Conservation (phyloP, 2,113 vertebrate genomes). For the Phrynosoma blainvillii region DNA sequence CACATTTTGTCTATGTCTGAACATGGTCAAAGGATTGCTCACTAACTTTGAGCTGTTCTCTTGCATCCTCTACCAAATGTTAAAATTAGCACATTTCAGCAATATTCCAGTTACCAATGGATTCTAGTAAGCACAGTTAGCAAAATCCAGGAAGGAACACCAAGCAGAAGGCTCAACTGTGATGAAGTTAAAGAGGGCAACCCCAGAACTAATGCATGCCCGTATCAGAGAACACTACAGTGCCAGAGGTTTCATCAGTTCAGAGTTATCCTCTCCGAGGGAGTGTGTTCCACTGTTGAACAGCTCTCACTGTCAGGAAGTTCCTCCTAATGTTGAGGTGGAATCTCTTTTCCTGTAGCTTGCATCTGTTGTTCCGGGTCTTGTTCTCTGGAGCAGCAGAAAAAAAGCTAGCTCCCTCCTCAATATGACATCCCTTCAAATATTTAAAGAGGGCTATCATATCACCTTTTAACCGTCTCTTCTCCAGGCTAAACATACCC, state of each 20-base stretch:
- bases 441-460: too few species aligned
- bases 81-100: not conserved
- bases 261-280: not conserved
- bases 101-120: not conserved
- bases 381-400: too few species aligned
- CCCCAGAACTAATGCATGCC: not conserved
- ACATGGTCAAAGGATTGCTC: not conserved
- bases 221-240: not conserved
- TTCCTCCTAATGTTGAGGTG: too few species aligned
- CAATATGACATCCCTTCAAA: too few species aligned
- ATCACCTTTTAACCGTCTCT: too few species aligned
- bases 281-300: too few species aligned
- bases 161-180: not conserved
- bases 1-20: not conserved
- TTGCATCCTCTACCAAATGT: not conserved
- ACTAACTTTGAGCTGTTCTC: not conserved
- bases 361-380: too few species aligned
- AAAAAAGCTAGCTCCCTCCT: too few species aligned
- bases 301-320: too few species aligned
- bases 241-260: not conserved
- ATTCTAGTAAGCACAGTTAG: not conserved
- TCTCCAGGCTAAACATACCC: too few species aligned
- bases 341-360: too few species aligned
- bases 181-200: not conserved
- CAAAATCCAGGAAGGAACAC: not conserved